Conservation (phyloP, 1,140 invertebrate species). For the Oryctes rhinoceros region DNA sequence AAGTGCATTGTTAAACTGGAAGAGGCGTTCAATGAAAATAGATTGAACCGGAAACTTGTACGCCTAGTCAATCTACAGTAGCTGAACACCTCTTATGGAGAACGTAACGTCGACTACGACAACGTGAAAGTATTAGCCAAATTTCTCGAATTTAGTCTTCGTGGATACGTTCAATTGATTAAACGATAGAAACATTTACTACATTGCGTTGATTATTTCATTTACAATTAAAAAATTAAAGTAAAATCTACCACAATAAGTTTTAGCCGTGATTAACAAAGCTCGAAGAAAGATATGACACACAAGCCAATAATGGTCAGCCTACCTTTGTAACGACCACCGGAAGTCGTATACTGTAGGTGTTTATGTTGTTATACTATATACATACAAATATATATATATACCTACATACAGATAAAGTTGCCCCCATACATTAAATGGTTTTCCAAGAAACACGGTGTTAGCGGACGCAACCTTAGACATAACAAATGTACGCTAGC, state of each 20-base stretch:
- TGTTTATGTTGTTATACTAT: conserved; percentile 20
- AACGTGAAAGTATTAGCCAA: no score
- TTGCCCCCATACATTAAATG: conserved; percentile 11
- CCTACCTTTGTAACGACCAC: conserved; percentile 7
- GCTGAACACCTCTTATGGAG: no score
- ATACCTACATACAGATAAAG: conserved; percentile 4
- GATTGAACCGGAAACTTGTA: no score
- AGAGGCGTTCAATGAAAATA: no score
- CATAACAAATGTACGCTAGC: conserved; percentile 23
- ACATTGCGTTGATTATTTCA: background rate
- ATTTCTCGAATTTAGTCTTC: no score
- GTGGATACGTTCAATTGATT: no score
- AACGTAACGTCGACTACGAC: no score
- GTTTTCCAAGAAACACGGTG: conserved; percentile 12
- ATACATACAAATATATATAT: no score
- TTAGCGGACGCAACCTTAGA: conserved; percentile 15
- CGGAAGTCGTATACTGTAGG: conserved; percentile 30
- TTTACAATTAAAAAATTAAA: background rate
- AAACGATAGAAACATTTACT: background rate
- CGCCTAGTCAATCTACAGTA: no score
- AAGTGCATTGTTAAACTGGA: no score
- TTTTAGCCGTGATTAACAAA: background rate
- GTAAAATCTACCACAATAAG: background rate
- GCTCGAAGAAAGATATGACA: conserved; percentile 11
- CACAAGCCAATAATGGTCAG: conserved; percentile 5